Conservation (phyloP, 2,113 vertebrate genomes). For the Zeus faber region DNA sequence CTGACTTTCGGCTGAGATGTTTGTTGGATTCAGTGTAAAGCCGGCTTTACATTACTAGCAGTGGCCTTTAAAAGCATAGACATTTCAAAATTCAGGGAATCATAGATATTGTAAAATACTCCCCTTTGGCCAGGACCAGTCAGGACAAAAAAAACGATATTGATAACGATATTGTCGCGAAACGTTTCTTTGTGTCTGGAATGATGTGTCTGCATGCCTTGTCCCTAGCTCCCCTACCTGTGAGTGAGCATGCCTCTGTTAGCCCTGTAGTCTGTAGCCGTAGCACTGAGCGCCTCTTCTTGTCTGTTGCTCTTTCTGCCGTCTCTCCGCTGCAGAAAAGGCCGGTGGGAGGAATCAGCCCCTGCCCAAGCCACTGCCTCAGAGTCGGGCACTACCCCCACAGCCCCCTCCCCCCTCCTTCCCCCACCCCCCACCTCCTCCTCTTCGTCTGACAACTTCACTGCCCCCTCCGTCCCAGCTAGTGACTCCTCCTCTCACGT, state of each 20-base stretch:
- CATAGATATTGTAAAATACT: too few species aligned
- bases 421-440: constrained; percentile 11
- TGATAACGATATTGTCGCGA: too few species aligned
- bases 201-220: constrained; percentile 39
- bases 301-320: constrained; percentile 72
- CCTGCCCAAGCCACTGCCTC: constrained; percentile 70
- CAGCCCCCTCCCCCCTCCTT: constrained; percentile 58
- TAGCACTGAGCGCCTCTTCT: constrained; percentile 70
- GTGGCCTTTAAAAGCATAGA: too few species aligned
- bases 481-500: constrained; percentile 26
- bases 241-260: constrained; percentile 52
- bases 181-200: too few species aligned
- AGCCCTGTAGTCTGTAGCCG: constrained; percentile 52
- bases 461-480: constrained; percentile 30
- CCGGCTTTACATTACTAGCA: too few species aligned
- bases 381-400: constrained; percentile 65
- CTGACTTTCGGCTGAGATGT: too few species aligned
- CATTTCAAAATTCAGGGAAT: too few species aligned
- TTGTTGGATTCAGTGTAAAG: too few species aligned
- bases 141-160: too few species aligned
- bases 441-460: constrained; percentile 49
- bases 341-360: constrained; percentile 72
- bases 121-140: too few species aligned
- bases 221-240: constrained; percentile 11
- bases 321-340: constrained; percentile 74